Percentiles rank a stretch among this genome's conserved stretches.
These are phyloP conservation scores for Anthoscopus minutus DNA, from an alignment of 2,113 vertebrate genomes.

Conservation along the genomic window DNA sequence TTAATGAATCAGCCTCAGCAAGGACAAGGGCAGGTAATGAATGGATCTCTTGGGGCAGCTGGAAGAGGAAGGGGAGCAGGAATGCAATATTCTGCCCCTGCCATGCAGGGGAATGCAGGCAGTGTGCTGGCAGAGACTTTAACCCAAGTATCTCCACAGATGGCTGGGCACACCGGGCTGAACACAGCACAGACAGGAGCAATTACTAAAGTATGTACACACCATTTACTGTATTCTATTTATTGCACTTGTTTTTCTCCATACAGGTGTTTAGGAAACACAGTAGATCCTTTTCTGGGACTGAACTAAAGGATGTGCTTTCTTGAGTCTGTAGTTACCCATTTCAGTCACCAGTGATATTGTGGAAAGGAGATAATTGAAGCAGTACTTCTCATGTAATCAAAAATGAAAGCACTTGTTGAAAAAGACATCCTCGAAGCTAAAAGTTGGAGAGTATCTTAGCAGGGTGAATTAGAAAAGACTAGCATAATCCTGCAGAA, in stretches of 20 bases:
- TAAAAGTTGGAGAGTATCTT: not conserved
- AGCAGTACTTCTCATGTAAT: not conserved
- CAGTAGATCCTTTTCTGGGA: not conserved
- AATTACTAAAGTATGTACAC: slow-evolving; percentile 87
- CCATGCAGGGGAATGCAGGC: slow-evolving; percentile 80
- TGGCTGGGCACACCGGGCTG: slow-evolving; percentile 81
- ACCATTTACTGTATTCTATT: not conserved
- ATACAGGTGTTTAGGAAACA: not conserved
- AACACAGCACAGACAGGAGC: slow-evolving; percentile 86
- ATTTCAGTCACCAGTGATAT: not conserved
- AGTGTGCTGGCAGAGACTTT: slow-evolving; percentile 91
- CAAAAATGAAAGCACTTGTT: not conserved
- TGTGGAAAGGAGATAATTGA: not conserved
- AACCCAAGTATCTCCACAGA: slow-evolving; percentile 85
- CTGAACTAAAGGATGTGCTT: not conserved
- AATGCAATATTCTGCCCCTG: slow-evolving; percentile 85
- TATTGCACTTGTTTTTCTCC: not conserved
- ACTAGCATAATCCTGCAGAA: not conserved
- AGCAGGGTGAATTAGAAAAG: not conserved
- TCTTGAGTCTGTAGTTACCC: not conserved
- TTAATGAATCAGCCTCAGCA: slow-evolving; percentile 86
- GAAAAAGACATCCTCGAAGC: not conserved
- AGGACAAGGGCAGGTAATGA: slow-evolving; percentile 89
- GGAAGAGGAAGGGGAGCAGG: slow-evolving; percentile 84
- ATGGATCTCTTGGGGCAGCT: slow-evolving; percentile 85